A percentile compares a stretch with the other conserved stretches of the same genome.
Conservation (phyloP, 2,797 vertebrate species). For the Pseudotriccus pelzelni region DNA sequence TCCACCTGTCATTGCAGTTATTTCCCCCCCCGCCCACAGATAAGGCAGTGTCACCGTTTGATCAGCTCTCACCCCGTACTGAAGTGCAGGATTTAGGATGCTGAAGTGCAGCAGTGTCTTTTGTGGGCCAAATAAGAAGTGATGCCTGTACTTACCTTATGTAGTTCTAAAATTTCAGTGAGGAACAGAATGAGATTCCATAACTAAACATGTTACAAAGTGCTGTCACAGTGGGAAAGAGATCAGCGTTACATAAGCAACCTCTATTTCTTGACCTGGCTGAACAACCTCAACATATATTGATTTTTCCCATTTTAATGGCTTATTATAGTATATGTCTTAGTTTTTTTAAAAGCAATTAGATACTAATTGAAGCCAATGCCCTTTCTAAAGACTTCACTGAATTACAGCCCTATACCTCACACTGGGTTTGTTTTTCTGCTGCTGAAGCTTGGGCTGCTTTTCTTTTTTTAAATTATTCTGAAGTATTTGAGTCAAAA, state of each 20-base stretch:
- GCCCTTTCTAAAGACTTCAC: constrained; percentile 3
- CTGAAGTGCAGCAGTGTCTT: neutral
- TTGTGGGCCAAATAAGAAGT: neutral
- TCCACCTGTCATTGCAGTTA: neutral
- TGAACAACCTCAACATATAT: constrained; percentile 38
- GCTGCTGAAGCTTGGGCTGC: neutral
- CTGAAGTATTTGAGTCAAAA: neutral
- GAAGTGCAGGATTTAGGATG: neutral
- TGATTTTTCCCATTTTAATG: constrained; percentile 50
- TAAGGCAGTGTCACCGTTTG: neutral
- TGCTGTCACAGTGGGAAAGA: constrained; percentile 2
- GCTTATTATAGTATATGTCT: constrained; percentile 10
- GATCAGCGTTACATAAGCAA: constrained; percentile 34
- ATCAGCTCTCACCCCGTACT: neutral
- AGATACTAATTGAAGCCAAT: constrained; percentile 28
- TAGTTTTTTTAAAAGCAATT: constrained; percentile 18
- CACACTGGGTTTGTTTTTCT: constrained; percentile 11
- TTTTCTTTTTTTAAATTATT: neutral
- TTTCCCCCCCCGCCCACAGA: neutral
- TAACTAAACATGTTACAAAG: neutral
- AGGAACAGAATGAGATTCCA: neutral
- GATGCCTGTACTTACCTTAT: neutral
- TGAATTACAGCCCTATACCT: neutral
- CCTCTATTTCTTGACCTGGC: constrained; percentile 58
- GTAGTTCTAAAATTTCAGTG: neutral